Base-by-base conservation (phyloP, 1,140 invertebrate species). In the Condylostylus longicornis region DNA sequence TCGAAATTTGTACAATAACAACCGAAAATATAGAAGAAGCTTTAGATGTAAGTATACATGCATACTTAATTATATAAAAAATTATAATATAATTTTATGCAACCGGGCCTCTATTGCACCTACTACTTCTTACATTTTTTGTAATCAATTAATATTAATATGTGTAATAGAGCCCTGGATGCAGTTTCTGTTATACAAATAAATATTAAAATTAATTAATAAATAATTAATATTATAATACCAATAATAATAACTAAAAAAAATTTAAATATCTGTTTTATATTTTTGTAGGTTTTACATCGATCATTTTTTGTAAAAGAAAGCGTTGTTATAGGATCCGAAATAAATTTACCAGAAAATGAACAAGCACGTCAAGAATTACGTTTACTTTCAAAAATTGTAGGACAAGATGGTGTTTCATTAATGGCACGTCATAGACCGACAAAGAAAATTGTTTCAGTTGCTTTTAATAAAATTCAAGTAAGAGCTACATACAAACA, bases 391-490 rank as follows among this genome's bases (percentile, higher is more conserved):
- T 68, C 68, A 19, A 47, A 62, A 14, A 61, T 68, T 22, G 66
- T 68, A 6, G 71, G 71, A 1, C 55, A 69, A 35, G 75, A 79
- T 46, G 75, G 74, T 0, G 67, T 75, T 0, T 77, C 74, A 1
- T 44, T 78, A 14, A 62, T 76, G 2, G 72, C 74, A 0, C 51
- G 71, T 2, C 65, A 70, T 25, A 54, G 63, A 5, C 37, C 46
- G 4, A 75, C 53, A 12, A 55, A 59, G 2, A 48, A 67, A 43
- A 68, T 77, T 5, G 67, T 63, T 5, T 66, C 70, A 0, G 74
- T 67, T 0, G 50, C 67, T 5, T 75, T 79, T 44, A 79, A 79
- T 47, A 79, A 79, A 62, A 53, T 79, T 22, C 73, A 77, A 60
- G 75, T 70, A 46, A 49, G 35, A 33, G 28, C 34, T n/a, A n/a